Base-by-base conservation (phyloP, 2,113 vertebrate genomes). In the Furnarius figulus region DNA sequence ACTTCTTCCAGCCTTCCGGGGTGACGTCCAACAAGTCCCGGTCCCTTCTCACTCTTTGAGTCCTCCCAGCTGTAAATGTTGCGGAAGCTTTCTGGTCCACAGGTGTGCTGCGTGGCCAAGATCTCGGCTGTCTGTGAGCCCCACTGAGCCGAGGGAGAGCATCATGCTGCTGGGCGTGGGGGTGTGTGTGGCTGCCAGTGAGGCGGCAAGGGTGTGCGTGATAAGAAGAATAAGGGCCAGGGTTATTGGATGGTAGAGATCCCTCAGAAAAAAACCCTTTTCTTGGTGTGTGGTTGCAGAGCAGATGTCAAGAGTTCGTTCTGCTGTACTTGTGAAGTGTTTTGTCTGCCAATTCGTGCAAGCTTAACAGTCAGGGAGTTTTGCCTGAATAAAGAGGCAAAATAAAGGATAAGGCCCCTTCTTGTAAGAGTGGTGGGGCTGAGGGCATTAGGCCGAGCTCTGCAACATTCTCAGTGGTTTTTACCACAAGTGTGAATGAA, bases 1-100 rank as follows among this genome's bases (percentile, higher is more conserved):
- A 61, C 74, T 94, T 87, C 49, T 94, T 95, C 63, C 89, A 93
- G 86, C 72, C 77, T 89, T 95, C 78, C 72, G 52, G 85, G 21
- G 72, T 73, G 87, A 85, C 71, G 46, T 95, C 61, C 2, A 8
- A 87, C 31, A 77, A 52, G 56, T 76, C 82, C 50, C 1, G 0
- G 15, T 88, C 52, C 44, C 30, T 8, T 82, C 39, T 77, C 27
- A 3, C 42, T n/a, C 23, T 50, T 68, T 77, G 85, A 94, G 68
- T 61, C 33, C 46, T 65, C 58, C 42, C 87, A 93, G 81, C 86
- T 93, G 37, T 63, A 47, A 71, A 59, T 3, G 1, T 70, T 39
- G 28, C 0, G 0, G 65, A 68, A 42, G 44, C 63, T 91, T 95
- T 82, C 76, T 42, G 6, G 30, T 78, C 61, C 9, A 3, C 82